phyloP scores from a whole-genome alignment of 2,888 invertebrate species.

The Trichopria drosophilae region DNA sequence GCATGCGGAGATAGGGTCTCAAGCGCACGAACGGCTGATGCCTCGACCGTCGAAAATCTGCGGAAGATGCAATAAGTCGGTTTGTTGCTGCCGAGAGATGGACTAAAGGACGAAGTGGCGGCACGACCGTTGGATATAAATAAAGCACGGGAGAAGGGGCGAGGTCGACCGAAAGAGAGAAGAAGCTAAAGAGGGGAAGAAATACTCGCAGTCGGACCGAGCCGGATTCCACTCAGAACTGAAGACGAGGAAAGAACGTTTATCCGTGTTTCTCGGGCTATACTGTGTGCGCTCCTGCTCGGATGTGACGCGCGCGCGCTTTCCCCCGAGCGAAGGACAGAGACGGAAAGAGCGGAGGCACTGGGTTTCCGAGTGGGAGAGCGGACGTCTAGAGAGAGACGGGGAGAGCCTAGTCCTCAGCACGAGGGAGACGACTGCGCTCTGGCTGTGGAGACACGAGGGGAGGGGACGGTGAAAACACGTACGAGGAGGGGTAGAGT shows the following conservation, averaged over 20 bases:
- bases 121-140: conserved; percentile 32
- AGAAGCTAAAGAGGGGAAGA: conserved; percentile 8
- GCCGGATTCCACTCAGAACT: no score
- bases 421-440: conserved; percentile 11
- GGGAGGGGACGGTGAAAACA: background rate
- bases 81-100: conserved; percentile 34
- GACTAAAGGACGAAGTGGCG: conserved; percentile 28
- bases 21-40: conserved; percentile 22
- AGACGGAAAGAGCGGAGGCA: background rate
- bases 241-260: no score
- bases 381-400: conserved; percentile 18
- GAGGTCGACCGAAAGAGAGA: conserved; percentile 25
- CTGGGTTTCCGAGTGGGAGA: no score
- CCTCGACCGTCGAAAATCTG: conserved; percentile 18
- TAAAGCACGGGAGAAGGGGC: conserved; percentile 22
- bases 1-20: conserved; percentile 4
- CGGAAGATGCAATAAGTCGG: conserved; percentile 34
- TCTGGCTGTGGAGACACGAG: background rate
- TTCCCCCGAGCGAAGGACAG: background rate
- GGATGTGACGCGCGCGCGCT: no score
- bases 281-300: no score
- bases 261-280: no score
- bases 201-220: no score
- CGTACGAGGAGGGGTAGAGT: no score
- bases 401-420: conserved; percentile 19